Evolutionary conservation across 2,797 vertebrate species (phyloP).

Genomic region (Crocidura indochinensis): DNA sequence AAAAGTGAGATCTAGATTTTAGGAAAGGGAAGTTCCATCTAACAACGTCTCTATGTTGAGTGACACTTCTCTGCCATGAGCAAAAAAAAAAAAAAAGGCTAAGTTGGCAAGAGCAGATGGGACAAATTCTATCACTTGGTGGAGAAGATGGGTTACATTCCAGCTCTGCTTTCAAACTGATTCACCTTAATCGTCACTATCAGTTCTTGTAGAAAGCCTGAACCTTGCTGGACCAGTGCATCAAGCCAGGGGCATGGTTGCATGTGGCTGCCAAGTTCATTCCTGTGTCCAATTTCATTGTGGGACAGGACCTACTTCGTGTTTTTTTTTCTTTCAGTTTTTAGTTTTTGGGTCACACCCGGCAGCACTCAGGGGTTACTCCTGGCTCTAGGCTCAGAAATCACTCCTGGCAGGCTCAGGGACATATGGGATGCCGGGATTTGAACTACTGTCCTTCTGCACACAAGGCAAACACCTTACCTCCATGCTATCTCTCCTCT

Average conservation of each 20-base stretch:
- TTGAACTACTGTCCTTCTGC: too few relatives aligned
- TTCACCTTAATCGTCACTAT: constrained; percentile 98
- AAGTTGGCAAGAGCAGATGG: constrained; percentile 95
- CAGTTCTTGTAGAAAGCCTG: constrained; percentile 97
- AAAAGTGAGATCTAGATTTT: not conserved
- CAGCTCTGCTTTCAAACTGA: constrained; percentile 98
- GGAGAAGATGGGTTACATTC: constrained; percentile 99
- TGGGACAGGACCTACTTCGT: too few relatives aligned
- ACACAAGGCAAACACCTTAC: too few relatives aligned
- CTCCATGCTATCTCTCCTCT: too few relatives aligned
- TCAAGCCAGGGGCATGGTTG: constrained; percentile 97
- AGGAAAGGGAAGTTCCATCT: not conserved
- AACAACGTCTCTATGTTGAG: constrained; percentile 9
- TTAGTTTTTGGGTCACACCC: too few relatives aligned
- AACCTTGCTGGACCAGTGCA: constrained; percentile 96
- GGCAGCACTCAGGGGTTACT: too few relatives aligned
- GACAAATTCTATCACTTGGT: constrained; percentile 99
- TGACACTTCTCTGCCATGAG: constrained; percentile 91
- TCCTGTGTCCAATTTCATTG: constrained; percentile 98
- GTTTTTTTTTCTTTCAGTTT: too few relatives aligned
- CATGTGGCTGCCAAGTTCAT: constrained; percentile 99
- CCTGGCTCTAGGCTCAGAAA: too few relatives aligned
- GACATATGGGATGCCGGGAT: too few relatives aligned
- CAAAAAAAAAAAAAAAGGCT: constrained; percentile 93
- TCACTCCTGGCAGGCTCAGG: too few relatives aligned